Percentiles rank a stretch among this genome's conserved stretches.
phyloP scores from a whole-genome alignment of 1,140 invertebrate genomes.

The Solenopsis invicta region DNA sequence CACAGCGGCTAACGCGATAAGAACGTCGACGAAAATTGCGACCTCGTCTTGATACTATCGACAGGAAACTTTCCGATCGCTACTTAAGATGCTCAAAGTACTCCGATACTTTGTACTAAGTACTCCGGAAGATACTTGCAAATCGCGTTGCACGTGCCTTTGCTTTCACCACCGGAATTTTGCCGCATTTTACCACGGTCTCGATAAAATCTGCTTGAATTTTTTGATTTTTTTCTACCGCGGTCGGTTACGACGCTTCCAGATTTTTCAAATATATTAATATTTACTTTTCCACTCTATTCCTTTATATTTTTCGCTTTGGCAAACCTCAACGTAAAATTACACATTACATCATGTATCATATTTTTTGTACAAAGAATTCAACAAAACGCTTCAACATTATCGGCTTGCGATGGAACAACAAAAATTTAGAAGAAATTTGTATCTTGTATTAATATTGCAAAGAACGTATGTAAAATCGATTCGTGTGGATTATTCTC shows the following conservation, averaged over 20 bases:
- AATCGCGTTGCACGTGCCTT: conserved; percentile 24
- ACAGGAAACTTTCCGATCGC: conserved; percentile 45
- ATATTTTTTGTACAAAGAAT: neutral
- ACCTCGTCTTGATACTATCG: conserved; percentile 25
- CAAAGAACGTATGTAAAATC: neutral
- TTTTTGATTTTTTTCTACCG: conserved; percentile 19
- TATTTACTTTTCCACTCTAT: neutral
- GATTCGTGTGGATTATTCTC: neutral
- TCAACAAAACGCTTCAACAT: neutral
- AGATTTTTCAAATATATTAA: conserved; percentile 54
- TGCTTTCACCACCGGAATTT: conserved; percentile 40
- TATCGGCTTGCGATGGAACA: neutral
- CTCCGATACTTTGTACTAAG: conserved; percentile 47
- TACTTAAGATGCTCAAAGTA: conserved; percentile 51
- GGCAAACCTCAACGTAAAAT: neutral
- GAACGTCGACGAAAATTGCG: conserved; percentile 26
- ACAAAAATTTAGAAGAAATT: neutral
- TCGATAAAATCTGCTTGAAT: conserved; percentile 37
- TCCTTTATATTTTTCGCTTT: neutral
- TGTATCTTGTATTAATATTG: neutral
- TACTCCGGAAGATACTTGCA: conserved; percentile 44
- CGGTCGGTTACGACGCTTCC: neutral
- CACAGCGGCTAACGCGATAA: conserved; percentile 32
- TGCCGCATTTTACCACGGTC: neutral
- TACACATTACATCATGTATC: neutral